These are phyloP conservation scores for Bhutanitis thaidina DNA, from an alignment of 2,888 invertebrate species.

Conservation along the genomic window DNA sequence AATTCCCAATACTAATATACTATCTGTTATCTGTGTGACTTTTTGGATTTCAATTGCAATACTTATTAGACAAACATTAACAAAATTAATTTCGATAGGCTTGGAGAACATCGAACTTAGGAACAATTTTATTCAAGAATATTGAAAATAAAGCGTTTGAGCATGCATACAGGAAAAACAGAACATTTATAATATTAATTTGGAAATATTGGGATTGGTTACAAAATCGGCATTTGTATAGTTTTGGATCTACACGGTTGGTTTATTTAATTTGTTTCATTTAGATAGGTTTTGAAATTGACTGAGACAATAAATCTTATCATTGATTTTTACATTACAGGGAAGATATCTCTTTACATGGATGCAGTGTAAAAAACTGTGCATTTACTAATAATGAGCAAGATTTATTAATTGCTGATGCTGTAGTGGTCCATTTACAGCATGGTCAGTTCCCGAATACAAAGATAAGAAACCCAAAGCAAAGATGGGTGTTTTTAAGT, in stretches of 20 bases:
- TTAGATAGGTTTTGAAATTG: too few relatives aligned
- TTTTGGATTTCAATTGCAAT: too few relatives aligned
- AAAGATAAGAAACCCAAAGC: slow-evolving; percentile 48
- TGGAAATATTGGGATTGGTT: slow-evolving; percentile 81
- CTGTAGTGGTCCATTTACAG: slow-evolving; percentile 80
- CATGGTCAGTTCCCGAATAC: slow-evolving; percentile 39
- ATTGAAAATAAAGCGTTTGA: slow-evolving; percentile 10
- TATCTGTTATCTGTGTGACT: too few relatives aligned
- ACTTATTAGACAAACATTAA: too few relatives aligned
- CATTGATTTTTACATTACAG: slow-evolving; percentile 43
- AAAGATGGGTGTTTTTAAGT: slow-evolving; percentile 85
- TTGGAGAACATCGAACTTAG: slow-evolving; percentile 49
- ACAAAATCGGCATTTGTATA: slow-evolving; percentile 76
- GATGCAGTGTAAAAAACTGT: slow-evolving; percentile 83
- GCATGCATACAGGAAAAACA: slow-evolving; percentile 26
- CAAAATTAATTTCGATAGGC: slow-evolving; percentile 5
- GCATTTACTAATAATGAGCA: slow-evolving; percentile 75
- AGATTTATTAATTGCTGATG: slow-evolving; percentile 77
- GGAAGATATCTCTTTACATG: slow-evolving; percentile 68
- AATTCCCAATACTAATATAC: too few relatives aligned
- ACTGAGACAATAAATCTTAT: not conserved
- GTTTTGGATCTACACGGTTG: slow-evolving; percentile 58
- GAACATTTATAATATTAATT: slow-evolving; percentile 72
- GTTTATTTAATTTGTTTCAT: too few relatives aligned
- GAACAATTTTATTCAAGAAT: slow-evolving; percentile 46